phyloP scores from a whole-genome alignment of 2,888 invertebrate genomes.

The Leistus spinibarbis region DNA sequence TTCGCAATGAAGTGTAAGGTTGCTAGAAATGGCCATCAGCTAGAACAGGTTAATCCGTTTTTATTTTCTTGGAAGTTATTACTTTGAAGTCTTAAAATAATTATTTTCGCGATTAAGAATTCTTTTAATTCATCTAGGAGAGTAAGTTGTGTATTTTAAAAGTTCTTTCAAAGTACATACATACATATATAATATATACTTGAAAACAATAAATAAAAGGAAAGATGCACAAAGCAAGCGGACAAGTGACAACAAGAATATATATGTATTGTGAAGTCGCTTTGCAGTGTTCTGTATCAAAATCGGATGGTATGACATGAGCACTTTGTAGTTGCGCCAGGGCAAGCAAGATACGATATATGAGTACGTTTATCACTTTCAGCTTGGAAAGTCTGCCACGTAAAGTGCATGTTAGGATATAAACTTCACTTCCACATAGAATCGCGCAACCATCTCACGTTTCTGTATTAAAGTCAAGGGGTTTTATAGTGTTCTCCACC shows the following conservation, averaged over 20 bases:
- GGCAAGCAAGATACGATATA: constrained; percentile 31
- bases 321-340: constrained; percentile 35
- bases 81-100: too few species aligned
- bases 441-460: constrained; percentile 27
- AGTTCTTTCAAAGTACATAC: too few species aligned
- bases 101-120: too few species aligned
- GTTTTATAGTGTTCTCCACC: constrained; percentile 3
- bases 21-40: too few species aligned
- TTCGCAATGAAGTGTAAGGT: too few species aligned
- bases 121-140: too few species aligned
- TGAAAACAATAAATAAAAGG: neutral
- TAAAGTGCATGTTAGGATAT: constrained; percentile 35
- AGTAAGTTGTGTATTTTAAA: too few species aligned
- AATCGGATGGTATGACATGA: constrained; percentile 30
- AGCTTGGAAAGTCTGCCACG: constrained; percentile 18
- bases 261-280: neutral
- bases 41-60: too few species aligned
- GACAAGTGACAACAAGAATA: too few species aligned
- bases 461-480: constrained; percentile 26
- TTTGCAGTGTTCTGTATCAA: constrained; percentile 16
- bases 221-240: neutral
- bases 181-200: too few species aligned
- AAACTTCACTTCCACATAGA: constrained; percentile 15
- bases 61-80: too few species aligned
- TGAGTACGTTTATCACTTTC: constrained; percentile 38